Conservation (phyloP, 2,113 vertebrate species). For the Gymnorhina tibicen region DNA sequence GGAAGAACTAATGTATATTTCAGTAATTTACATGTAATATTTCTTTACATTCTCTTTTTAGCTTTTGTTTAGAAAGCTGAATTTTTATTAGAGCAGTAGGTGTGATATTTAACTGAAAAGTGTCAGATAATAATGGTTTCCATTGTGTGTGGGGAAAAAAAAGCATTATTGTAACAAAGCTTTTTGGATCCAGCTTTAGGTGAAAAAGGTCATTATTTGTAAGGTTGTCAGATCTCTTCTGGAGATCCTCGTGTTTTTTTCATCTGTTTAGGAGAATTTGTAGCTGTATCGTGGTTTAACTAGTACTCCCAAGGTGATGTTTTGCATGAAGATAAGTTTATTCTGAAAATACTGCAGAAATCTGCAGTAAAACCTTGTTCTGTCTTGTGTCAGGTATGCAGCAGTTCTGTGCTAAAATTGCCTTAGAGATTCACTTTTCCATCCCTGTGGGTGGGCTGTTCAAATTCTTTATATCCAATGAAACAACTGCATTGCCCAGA, state of each 20-base stretch:
- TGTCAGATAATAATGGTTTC: neutral
- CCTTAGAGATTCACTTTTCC: neutral
- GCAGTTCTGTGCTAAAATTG: neutral
- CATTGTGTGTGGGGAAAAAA: neutral
- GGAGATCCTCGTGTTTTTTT: neutral
- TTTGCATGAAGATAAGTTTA: neutral
- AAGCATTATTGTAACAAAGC: neutral
- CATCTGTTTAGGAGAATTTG: neutral
- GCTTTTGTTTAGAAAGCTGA: neutral
- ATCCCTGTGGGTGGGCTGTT: neutral
- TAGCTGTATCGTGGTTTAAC: neutral
- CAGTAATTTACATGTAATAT: neutral
- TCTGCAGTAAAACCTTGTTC: neutral
- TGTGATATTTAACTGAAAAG: neutral
- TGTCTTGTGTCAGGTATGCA: neutral
- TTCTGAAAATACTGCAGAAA: neutral
- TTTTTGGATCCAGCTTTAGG: neutral
- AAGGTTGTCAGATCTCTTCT: neutral
- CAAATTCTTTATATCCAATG: neutral
- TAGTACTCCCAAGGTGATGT: neutral
- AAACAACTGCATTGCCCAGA: neutral
- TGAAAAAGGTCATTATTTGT: neutral
- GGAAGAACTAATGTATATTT: neutral
- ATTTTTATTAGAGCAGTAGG: conserved; percentile 19
- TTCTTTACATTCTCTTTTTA: neutral